Conservation (phyloP, 1,140 invertebrate genomes). For the Babylonia areolata region DNA sequence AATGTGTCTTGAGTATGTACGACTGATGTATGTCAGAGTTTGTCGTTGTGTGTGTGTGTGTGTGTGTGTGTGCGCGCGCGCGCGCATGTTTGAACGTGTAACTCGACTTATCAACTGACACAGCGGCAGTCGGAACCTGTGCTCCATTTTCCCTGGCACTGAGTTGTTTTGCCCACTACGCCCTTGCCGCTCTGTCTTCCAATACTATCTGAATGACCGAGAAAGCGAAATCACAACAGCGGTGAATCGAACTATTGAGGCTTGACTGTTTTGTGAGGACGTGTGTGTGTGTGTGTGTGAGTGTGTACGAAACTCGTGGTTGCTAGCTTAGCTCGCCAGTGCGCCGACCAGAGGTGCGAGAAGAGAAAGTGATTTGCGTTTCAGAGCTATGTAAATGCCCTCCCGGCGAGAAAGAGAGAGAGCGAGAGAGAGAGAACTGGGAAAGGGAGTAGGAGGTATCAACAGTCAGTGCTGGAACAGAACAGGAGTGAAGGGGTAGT, state of each 20-base stretch:
- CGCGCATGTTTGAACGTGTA: too few species aligned
- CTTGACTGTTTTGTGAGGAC: not conserved
- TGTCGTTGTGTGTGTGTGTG: too few species aligned
- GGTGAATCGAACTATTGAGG: not conserved
- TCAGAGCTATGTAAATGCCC: not conserved
- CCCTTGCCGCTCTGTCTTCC: too few species aligned
- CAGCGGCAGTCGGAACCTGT: too few species aligned
- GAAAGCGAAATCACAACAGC: not conserved
- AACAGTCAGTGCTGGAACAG: not conserved
- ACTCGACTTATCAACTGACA: too few species aligned
- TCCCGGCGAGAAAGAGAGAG: not conserved
- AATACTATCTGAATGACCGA: not conserved
- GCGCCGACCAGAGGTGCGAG: not conserved
- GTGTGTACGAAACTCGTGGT: not conserved
- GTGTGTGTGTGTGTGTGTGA: not conserved
- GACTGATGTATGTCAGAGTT: too few species aligned
- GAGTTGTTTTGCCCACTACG: too few species aligned
- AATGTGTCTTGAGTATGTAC: too few species aligned
- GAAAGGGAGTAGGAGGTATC: too few species aligned
- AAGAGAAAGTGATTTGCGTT: constrained; percentile 2
- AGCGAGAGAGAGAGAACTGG: not conserved
- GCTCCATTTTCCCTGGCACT: not conserved
- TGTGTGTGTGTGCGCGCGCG: too few species aligned
- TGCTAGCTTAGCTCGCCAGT: not conserved
- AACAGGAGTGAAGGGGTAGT: not conserved